These are phyloP conservation scores for Capitulum mitella DNA, from an alignment of 2,888 invertebrate genomes.

Conservation along the genomic window DNA sequence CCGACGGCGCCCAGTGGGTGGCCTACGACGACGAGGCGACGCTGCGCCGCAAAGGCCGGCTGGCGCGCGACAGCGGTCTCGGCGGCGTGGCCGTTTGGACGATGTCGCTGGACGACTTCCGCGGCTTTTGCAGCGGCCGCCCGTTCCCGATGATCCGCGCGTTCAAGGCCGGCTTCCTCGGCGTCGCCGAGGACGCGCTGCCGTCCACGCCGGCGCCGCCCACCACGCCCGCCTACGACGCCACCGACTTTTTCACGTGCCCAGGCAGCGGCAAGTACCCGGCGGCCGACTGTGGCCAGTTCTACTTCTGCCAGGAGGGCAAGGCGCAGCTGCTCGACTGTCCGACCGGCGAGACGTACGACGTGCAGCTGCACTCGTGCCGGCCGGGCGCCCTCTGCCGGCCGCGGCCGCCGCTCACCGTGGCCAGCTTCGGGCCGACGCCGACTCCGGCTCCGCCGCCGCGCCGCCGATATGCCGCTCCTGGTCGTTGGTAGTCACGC, in stretches of 20 bases:
- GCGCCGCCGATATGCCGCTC: no score
- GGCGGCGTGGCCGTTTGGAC: slow-evolving; percentile 39
- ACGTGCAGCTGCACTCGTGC: neutral
- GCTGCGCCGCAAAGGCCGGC: slow-evolving; percentile 47
- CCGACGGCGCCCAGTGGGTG: neutral
- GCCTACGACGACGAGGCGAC: neutral
- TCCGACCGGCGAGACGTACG: neutral
- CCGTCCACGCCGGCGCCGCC: neutral
- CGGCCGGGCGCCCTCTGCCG: neutral
- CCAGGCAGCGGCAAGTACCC: neutral
- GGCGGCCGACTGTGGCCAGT: neutral
- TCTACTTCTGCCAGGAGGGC: slow-evolving; percentile 8
- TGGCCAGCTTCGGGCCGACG: neutral
- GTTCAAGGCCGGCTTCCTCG: neutral
- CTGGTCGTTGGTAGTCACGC: no score
- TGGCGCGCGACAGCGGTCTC: slow-evolving; percentile 39
- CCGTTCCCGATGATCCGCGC: slow-evolving; percentile 8
- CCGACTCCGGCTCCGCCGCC: neutral
- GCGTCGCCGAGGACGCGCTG: neutral
- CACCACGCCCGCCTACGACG: neutral
- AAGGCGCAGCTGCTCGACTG: neutral
- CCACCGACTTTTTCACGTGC: neutral
- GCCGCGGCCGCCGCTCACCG: neutral
- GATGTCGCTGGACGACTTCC: neutral
- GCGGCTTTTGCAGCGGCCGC: neutral